These are phyloP conservation scores for Halcyon chelicuti DNA, from an alignment of 2,797 vertebrate species.

Conservation along the genomic window DNA sequence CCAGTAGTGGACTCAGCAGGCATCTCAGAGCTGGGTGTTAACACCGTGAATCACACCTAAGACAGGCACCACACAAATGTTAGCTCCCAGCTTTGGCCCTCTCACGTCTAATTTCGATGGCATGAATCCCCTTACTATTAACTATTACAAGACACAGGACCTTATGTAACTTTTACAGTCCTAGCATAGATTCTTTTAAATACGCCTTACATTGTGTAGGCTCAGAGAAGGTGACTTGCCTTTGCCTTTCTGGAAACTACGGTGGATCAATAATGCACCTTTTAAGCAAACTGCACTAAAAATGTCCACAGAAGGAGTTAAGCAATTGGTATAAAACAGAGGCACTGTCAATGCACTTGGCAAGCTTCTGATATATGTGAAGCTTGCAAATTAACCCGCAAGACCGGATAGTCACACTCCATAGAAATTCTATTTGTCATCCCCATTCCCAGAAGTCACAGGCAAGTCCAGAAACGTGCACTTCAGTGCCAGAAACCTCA, in stretches of 20 bases:
- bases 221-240: not conserved
- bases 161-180: not conserved
- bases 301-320: not conserved
- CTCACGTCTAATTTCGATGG: not conserved
- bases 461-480: not conserved
- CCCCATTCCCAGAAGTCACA: not conserved
- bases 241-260: not conserved
- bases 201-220: not conserved
- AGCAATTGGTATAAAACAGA: not conserved
- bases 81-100: not conserved
- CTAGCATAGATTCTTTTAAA: not conserved
- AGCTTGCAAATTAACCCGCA: not conserved
- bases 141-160: not conserved
- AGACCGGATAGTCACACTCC: not conserved
- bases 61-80: not conserved
- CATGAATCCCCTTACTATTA: not conserved
- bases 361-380: not conserved
- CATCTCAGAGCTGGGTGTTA: not conserved
- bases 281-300: not conserved
- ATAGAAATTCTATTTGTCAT: not conserved
- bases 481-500: not conserved
- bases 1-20: not conserved
- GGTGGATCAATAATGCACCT: not conserved
- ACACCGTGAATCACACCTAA: not conserved
- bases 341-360: not conserved